Evolutionary conservation across 2,797 vertebrate species (phyloP).

Genomic region (Phrynocephalus forsythii): DNA sequence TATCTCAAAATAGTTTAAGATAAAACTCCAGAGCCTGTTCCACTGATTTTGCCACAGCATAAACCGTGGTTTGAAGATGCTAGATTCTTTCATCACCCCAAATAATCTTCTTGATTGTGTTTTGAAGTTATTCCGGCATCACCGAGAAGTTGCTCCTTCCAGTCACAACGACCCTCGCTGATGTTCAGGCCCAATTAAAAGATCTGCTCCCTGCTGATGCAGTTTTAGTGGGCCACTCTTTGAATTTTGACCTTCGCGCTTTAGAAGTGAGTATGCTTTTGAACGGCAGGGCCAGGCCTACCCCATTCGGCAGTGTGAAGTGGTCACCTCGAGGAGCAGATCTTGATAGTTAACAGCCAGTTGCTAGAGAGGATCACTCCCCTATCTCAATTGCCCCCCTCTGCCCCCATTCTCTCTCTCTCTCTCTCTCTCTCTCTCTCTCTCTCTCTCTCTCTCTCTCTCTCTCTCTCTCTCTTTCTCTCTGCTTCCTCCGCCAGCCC

Average conservation of each 20-base stretch:
- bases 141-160: slow-evolving; percentile 83
- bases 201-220: slow-evolving; percentile 84
- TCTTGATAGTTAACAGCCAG: not conserved
- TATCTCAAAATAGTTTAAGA: not conserved
- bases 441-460: no score
- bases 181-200: slow-evolving; percentile 82
- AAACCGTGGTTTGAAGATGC: not conserved
- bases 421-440: no score
- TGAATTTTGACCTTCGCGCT: slow-evolving; percentile 86
- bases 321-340: no score
- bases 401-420: no score
- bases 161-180: slow-evolving; percentile 82
- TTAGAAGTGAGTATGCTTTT: slow-evolving; percentile 81
- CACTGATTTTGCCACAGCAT: not conserved
- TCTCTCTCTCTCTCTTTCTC: no score
- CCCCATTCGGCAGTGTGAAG: no score
- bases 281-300: no score
- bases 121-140: slow-evolving; percentile 89
- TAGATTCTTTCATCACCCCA: not conserved
- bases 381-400: no score
- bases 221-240: slow-evolving; percentile 90
- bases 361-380: no score
- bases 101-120: not conserved
- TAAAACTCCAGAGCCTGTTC: not conserved
- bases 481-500: no score